A percentile compares a stretch with the other conserved stretches of the same genome.
Evolutionary conservation across 2,888 invertebrate species (phyloP).

Genomic region (Cinara cedri): DNA sequence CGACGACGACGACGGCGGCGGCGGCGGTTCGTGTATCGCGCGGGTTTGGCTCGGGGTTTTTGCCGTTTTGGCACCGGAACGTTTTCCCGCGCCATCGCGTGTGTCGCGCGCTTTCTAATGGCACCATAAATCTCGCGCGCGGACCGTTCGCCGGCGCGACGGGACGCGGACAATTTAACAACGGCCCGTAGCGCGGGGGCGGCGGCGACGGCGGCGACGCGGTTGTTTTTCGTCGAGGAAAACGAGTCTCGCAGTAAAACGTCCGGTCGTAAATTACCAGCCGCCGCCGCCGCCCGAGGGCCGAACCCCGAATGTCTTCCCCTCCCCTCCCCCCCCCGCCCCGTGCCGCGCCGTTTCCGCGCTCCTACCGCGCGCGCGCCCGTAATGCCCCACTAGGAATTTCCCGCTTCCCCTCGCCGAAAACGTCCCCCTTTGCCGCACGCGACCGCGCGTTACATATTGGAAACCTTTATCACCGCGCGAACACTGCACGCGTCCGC

Average conservation of each 20-base stretch:
- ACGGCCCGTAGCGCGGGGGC: neutral
- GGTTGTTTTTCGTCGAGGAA: conserved; percentile 43
- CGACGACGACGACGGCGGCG: too few species aligned
- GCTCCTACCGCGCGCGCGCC: too few species aligned
- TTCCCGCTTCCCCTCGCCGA: too few species aligned
- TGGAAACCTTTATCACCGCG: conserved; percentile 11
- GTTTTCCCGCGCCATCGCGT: conserved; percentile 12
- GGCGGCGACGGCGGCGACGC: conserved; percentile 16
- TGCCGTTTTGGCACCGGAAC: conserved; percentile 51
- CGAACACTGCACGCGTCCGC: neutral
- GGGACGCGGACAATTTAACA: conserved; percentile 51
- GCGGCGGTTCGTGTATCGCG: too few species aligned
- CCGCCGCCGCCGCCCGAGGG: neutral
- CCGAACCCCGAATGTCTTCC: conserved; percentile 32
- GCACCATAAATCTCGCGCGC: conserved; percentile 49
- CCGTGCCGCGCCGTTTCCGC: neutral
- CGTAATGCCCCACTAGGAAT: too few species aligned
- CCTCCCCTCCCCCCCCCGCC: neutral
- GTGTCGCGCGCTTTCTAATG: conserved; percentile 41
- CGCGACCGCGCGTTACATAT: neutral
- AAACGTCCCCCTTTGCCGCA: neutral
- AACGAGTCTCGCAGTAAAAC: conserved; percentile 43
- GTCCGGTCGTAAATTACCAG: conserved; percentile 53
- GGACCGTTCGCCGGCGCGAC: conserved; percentile 22
- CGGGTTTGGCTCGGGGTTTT: conserved; percentile 24